Percentiles rank a stretch among this genome's conserved stretches.
Evolutionary conservation across 2,888 invertebrate genomes (phyloP).

Genomic region (Acanthosoma haemorrhoidale): DNA sequence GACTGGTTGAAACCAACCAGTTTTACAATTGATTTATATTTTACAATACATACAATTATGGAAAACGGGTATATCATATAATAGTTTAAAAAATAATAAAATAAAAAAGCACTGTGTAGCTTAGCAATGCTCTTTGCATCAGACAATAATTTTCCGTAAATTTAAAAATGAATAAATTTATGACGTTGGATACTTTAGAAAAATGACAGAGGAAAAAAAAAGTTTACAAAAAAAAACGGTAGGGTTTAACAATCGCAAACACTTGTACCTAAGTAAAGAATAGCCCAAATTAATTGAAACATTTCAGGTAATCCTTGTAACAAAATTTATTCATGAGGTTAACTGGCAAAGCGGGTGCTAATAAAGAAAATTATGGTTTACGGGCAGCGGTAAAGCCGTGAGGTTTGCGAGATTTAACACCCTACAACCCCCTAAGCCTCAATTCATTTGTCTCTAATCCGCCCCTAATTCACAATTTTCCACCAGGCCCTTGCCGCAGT

Average conservation of each 20-base stretch:
- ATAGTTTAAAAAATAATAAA: too few species aligned
- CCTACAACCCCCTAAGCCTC: not conserved
- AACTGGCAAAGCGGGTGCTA: not conserved
- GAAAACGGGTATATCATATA: too few species aligned
- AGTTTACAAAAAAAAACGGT: not conserved
- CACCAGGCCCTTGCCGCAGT: not conserved
- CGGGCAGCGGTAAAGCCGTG: not conserved
- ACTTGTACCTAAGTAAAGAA: slow-evolving; percentile 6
- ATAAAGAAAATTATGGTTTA: slow-evolving; percentile 14
- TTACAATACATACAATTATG: too few species aligned
- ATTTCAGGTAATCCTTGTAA: slow-evolving; percentile 2
- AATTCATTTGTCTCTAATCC: slow-evolving; percentile 14
- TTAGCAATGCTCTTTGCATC: too few species aligned
- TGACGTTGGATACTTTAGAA: too few species aligned
- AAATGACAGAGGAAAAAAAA: too few species aligned
- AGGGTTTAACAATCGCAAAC: not conserved
- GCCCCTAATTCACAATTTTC: slow-evolving; percentile 7
- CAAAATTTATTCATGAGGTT: slow-evolving; percentile 11
- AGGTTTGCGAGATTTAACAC: slow-evolving; percentile 4
- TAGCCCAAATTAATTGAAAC: slow-evolving; percentile 14
- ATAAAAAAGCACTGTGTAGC: too few species aligned
- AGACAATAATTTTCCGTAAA: too few species aligned
- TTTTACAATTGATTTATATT: too few species aligned
- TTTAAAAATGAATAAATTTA: too few species aligned
- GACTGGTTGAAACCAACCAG: too few species aligned